Evolutionary conservation across 2,888 invertebrate genomes (phyloP).

Genomic region (Drosophila infuscata): DNA sequence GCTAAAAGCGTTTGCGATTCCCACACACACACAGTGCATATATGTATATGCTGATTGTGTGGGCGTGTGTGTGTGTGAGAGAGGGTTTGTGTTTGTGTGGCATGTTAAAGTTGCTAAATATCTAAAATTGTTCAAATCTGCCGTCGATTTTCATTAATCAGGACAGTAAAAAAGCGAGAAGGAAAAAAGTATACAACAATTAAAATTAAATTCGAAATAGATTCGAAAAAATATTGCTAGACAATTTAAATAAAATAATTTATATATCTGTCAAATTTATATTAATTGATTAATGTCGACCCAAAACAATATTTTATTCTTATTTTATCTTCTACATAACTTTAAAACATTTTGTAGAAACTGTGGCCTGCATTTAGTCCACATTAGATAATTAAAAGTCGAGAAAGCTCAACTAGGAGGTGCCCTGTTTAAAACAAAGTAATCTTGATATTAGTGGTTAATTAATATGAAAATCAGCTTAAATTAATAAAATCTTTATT

Average conservation of each 20-base stretch:
- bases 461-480: too few species aligned
- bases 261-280: not conserved
- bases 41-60: slow-evolving; percentile 8
- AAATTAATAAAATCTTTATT: not conserved
- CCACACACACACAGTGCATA: slow-evolving; percentile 3
- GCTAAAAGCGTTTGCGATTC: slow-evolving; percentile 65
- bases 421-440: not conserved
- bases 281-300: not conserved
- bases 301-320: not conserved
- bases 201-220: not conserved
- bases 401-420: not conserved
- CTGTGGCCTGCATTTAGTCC: not conserved
- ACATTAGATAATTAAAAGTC: not conserved
- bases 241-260: not conserved
- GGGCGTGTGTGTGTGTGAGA: slow-evolving; percentile 1
- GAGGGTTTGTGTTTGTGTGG: slow-evolving; percentile 6
- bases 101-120: slow-evolving; percentile 50
- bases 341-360: not conserved
- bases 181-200: not conserved
- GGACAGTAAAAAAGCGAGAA: slow-evolving; percentile 7
- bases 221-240: not conserved
- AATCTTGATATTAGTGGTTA: not conserved
- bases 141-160: slow-evolving; percentile 34
- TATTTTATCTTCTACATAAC: not conserved
- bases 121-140: slow-evolving; percentile 51